These are phyloP conservation scores for Seira musarum DNA, from an alignment of 2,888 invertebrate species.

Conservation along the genomic window DNA sequence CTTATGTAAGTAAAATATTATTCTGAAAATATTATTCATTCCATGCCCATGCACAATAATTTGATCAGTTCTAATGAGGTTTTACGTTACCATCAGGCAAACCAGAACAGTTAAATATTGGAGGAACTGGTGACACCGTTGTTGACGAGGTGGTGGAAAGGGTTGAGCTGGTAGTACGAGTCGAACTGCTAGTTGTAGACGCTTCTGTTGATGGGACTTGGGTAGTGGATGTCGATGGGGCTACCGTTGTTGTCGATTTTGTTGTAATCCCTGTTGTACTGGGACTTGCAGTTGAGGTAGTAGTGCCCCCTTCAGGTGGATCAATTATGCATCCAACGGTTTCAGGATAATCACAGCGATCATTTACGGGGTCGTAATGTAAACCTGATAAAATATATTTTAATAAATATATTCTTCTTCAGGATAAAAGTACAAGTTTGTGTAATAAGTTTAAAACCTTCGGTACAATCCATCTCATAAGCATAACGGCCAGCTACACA, in stretches of 20 bases:
- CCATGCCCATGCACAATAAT: no score
- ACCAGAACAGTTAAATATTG: constrained; percentile 23
- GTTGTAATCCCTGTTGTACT: constrained; percentile 13
- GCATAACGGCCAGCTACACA: constrained; percentile 57
- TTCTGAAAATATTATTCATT: no score
- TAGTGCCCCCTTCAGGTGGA: no score
- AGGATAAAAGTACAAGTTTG: no score
- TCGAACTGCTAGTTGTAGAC: not conserved
- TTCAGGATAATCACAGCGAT: constrained; percentile 35
- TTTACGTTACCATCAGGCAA: constrained; percentile 12
- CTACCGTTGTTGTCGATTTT: constrained; percentile 15
- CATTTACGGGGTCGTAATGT: constrained; percentile 28
- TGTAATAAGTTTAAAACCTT: not conserved
- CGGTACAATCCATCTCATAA: constrained; percentile 51
- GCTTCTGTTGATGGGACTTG: not conserved
- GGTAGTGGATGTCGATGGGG: constrained; percentile 14
- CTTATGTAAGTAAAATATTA: no score
- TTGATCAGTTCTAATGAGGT: no score
- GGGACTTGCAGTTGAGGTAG: constrained; percentile 12
- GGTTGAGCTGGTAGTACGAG: not conserved
- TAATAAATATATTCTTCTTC: no score
- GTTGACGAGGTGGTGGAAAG: not conserved
- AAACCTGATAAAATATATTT: not conserved
- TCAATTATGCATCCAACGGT: constrained; percentile 25
- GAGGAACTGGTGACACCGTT: not conserved